Evolutionary conservation across 2,888 invertebrate genomes (phyloP).

Genomic region (Boloria selene): DNA sequence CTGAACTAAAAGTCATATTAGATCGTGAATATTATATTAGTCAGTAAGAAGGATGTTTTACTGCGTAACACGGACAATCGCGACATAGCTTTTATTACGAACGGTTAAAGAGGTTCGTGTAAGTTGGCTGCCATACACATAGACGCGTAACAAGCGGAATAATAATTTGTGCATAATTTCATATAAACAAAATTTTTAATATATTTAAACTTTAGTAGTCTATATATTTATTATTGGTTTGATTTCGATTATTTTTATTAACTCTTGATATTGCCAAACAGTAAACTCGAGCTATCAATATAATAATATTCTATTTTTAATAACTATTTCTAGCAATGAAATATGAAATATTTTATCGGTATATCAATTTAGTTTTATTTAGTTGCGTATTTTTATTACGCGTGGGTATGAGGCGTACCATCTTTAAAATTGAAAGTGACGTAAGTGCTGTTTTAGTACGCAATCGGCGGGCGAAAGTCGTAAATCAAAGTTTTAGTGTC

Average conservation of each 20-base stretch:
- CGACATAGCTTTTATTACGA: slow-evolving; percentile 75
- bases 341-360: slow-evolving; percentile 15
- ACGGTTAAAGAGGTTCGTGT: slow-evolving; percentile 75
- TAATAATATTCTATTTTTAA: slow-evolving; percentile 11
- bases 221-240: background rate
- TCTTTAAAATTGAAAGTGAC: slow-evolving; percentile 82
- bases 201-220: background rate
- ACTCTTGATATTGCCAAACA: no score
- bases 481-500: slow-evolving; percentile 82
- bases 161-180: no score
- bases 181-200: no score
- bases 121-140: slow-evolving; percentile 58
- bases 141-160: slow-evolving; percentile 38
- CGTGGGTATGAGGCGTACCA: slow-evolving; percentile 60
- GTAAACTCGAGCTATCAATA: no score
- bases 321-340: slow-evolving; percentile 16
- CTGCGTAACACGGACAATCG: slow-evolving; percentile 80
- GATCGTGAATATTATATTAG: slow-evolving; percentile 67
- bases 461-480: slow-evolving; percentile 77
- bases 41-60: slow-evolving; percentile 70
- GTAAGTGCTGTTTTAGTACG: slow-evolving; percentile 81
- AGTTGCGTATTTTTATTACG: slow-evolving; percentile 48
- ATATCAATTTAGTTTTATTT: slow-evolving; percentile 34
- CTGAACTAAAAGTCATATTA: slow-evolving; percentile 54
- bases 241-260: no score